A percentile compares a stretch with the other conserved stretches of the same genome.
Conservation (phyloP, 2,797 vertebrate species). For the Lutjanus campechanus region DNA sequence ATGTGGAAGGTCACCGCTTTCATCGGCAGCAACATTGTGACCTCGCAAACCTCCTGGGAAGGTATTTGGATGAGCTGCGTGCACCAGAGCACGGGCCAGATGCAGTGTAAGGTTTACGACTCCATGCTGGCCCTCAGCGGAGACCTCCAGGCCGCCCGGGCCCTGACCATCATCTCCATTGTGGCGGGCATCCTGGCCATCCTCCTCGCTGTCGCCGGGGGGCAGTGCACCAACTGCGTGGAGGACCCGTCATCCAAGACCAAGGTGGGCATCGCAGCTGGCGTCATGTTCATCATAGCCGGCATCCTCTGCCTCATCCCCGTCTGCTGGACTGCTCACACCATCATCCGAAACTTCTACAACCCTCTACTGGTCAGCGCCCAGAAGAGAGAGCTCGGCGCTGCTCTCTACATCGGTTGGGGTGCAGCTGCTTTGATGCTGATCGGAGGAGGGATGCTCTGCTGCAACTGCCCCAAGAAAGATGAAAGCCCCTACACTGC, state of each 20-base stretch:
- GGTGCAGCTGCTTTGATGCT: constrained; percentile 89
- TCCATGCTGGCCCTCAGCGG: constrained; percentile 91
- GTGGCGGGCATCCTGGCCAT: constrained; percentile 90
- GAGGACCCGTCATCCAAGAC: constrained; percentile 86
- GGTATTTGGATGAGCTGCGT: constrained; percentile 98
- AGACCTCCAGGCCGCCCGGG: constrained; percentile 94
- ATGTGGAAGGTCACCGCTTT: constrained; percentile 96
- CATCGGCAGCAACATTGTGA: constrained; percentile 94
- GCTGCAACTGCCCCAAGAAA: constrained; percentile 88
- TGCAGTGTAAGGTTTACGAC: constrained; percentile 97
- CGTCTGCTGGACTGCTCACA: constrained; percentile 92
- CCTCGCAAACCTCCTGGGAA: constrained; percentile 92
- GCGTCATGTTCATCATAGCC: constrained; percentile 87
- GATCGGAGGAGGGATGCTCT: constrained; percentile 92
- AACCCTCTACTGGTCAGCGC: constrained; percentile 85
- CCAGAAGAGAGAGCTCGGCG: constrained; percentile 93
- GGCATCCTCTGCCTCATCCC: constrained; percentile 90
- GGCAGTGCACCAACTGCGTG: constrained; percentile 96
- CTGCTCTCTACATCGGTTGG: constrained; percentile 94
- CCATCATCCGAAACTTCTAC: constrained; percentile 93
- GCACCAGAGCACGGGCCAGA: constrained; percentile 96
- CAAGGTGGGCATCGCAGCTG: constrained; percentile 88
- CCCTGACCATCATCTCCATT: constrained; percentile 89
- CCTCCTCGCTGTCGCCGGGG: constrained; percentile 88
- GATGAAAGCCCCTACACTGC: constrained; percentile 83